Conservation (phyloP, 2,797 vertebrate genomes). For the Crenuchus spilurus region DNA sequence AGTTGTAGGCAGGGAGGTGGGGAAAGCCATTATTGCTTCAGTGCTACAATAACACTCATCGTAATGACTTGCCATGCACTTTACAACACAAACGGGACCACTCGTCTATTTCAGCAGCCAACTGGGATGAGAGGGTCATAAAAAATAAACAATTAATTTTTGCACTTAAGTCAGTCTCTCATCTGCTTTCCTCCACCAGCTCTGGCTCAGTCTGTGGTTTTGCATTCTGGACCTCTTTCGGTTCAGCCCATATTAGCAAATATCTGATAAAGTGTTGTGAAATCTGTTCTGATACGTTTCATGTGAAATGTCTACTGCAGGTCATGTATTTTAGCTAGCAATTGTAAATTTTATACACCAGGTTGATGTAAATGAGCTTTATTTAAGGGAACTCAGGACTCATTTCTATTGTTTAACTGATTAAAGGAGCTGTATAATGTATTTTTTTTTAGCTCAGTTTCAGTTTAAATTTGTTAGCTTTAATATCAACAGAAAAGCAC, state of each 20-base stretch:
- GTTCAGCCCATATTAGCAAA: neutral
- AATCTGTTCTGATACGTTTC: neutral
- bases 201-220: neutral
- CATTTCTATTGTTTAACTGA: no score
- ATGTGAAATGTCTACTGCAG: no score
- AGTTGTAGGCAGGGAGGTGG: conserved; percentile 13
- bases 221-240: neutral
- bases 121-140: conserved; percentile 77
- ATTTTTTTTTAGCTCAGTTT: no score
- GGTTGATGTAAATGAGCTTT: no score
- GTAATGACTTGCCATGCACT: conserved; percentile 88
- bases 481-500: no score
- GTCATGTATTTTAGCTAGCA: no score
- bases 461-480: no score
- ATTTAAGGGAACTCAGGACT: no score
- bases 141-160: conserved; percentile 83
- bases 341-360: no score
- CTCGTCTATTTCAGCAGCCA: conserved; percentile 88
- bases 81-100: conserved; percentile 86
- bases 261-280: neutral
- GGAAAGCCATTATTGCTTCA: conserved; percentile 63
- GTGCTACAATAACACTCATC: conserved; percentile 79
- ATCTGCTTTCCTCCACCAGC: conserved; percentile 59
- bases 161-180: conserved; percentile 76
- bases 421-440: no score